Evolutionary conservation across 2,888 invertebrate species (phyloP), one percentile per base, ranked within the genome.

Genomic region (Archips crataeganus): DNA sequence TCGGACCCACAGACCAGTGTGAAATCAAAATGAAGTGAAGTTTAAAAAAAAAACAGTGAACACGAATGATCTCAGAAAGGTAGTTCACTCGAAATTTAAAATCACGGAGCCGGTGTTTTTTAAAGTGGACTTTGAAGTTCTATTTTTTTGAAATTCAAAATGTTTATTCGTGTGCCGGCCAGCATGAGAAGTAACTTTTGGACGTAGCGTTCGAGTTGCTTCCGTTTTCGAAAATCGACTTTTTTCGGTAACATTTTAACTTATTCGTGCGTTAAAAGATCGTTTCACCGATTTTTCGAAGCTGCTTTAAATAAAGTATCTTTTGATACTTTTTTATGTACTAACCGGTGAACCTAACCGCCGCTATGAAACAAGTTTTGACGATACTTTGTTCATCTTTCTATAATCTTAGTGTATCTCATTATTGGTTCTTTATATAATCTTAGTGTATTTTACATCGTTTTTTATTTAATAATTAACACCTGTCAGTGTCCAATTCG

Each of bases 1-100:
- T 68, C 61, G 63, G 60, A 71, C 54, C 67, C 73, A 74, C 68
- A 36, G 57, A 59, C 73, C 73, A 75, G 45, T 13, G 36, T 61
- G 23, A 61, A 68, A 49, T 45, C 39, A 59, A 47, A 61, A 70
- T 67, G 66, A 39, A 67, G 66, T 67, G 66, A 42, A 42, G 32
- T 57, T 57, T 39, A 10, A 42, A 67, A 34, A 34, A 66, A 15
- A 32, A 54, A 54, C 8, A 65, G 65, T 65, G 65, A 10, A 36
- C 47, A 64, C 13, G 36, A 36, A 49, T 51, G 65, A 65, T 65
- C 65, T 65, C 65, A 65, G 51, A 67, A 67, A 57, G 66, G 64
- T 64, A 64, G 10, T 15, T 13, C 15, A 6, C 3, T 71, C 77
- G 74, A 54, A 15, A 32, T 64, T 69, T 59, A 23, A 47, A 32